A percentile compares a stretch with the other conserved stretches of the same genome.
phyloP scores from a whole-genome alignment of 2,113 vertebrate genomes.

The Anguilla japonica region DNA sequence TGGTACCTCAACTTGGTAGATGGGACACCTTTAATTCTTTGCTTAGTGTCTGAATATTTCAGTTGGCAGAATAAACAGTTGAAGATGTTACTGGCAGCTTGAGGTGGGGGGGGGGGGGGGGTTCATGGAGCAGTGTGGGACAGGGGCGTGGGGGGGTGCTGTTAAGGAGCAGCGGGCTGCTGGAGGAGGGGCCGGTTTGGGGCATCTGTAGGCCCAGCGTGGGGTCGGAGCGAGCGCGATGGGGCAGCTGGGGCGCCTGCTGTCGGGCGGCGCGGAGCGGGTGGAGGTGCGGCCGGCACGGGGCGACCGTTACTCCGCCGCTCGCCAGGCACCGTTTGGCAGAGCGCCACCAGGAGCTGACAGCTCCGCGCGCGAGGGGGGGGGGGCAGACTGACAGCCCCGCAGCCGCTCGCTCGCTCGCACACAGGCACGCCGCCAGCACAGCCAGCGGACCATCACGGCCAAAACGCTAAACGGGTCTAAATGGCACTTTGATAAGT shows the following conservation, averaged over 20 bases:
- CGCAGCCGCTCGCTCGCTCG: slow-evolving; percentile 40
- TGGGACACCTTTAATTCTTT: not conserved
- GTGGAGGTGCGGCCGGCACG: slow-evolving; percentile 37
- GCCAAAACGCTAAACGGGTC: slow-evolving; percentile 28
- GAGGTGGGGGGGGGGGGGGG: not conserved
- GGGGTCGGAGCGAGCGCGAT: slow-evolving; percentile 63
- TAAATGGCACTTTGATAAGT: slow-evolving; percentile 30
- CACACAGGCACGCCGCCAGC: slow-evolving; percentile 55
- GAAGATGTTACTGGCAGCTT: not conserved
- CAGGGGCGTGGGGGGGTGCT: not conserved
- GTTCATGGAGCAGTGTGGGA: not conserved
- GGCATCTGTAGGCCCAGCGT: slow-evolving; percentile 75
- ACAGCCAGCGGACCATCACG: not conserved
- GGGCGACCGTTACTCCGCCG: slow-evolving; percentile 57
- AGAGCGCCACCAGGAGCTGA: slow-evolving; percentile 67
- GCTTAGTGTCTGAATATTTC: not conserved
- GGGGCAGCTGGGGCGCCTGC: slow-evolving; percentile 77
- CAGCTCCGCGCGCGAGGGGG: slow-evolving; percentile 57
- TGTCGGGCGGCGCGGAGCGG: slow-evolving; percentile 56
- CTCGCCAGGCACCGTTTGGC: slow-evolving; percentile 57
- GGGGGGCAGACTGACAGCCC: slow-evolving; percentile 39
- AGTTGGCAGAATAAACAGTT: not conserved
- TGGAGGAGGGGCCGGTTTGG: slow-evolving; percentile 39
- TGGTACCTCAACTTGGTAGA: too few species aligned
- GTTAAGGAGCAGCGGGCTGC: not conserved